phyloP scores from a whole-genome alignment of 2,888 invertebrate species.

The Tryphoninae sp. region DNA sequence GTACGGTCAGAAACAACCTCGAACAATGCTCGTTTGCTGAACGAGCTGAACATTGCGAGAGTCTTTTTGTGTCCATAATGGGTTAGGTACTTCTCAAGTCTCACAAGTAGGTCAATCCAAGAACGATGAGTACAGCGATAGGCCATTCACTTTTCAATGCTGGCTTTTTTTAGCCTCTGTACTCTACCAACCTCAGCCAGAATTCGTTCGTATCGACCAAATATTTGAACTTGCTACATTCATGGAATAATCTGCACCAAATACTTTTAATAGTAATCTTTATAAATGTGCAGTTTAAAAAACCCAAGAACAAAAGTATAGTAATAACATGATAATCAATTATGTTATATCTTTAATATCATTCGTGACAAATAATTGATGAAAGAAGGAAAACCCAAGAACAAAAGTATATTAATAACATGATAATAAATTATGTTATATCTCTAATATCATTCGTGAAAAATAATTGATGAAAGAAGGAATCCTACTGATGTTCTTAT shows the following conservation, averaged over 20 bases:
- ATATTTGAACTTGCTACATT: not conserved
- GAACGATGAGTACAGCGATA: slow-evolving; percentile 55
- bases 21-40: not conserved
- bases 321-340: too few relatives aligned
- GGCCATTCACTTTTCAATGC: slow-evolving; percentile 66
- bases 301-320: too few relatives aligned
- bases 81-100: slow-evolving; percentile 60
- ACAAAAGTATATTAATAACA: not conserved
- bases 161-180: not conserved
- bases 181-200: not conserved
- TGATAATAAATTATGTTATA: too few relatives aligned
- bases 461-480: too few relatives aligned
- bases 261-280: too few relatives aligned
- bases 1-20: not conserved
- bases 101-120: slow-evolving; percentile 67
- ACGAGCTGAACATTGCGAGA: not conserved
- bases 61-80: slow-evolving; percentile 41
- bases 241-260: too few relatives aligned
- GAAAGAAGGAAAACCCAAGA: too few relatives aligned
- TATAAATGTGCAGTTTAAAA: too few relatives aligned
- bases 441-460: too few relatives aligned
- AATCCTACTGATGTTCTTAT: too few relatives aligned
- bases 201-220: not conserved
- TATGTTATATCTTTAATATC: too few relatives aligned
- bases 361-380: too few relatives aligned